Base-by-base conservation (phyloP, 2,888 invertebrate genomes). In the Cantharis rufa region DNA sequence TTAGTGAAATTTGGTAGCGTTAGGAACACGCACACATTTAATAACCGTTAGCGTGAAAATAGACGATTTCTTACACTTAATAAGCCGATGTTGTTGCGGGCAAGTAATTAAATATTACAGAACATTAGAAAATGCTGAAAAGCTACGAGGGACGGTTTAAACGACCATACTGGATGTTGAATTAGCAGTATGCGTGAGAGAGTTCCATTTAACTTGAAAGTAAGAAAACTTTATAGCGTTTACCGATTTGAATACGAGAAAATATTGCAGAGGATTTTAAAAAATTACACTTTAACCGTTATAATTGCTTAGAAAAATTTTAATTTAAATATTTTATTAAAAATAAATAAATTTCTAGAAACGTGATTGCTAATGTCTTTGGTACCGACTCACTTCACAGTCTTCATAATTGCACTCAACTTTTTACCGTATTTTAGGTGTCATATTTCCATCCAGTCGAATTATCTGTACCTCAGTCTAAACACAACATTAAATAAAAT, bases 1-100 rank as follows among this genome's bases (percentile, higher is more conserved):
- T 66, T 27, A 71, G 71, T 71, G 71, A 63, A 63, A 62, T 63
- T 15, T 32, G 64, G 72, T 72, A 72, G 72, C 72, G 48, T 63
- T 66, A 66, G 21, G 16, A 66, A 15, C 24, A 48, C 61, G 16
- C 64, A 66, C 24, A 66, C 13, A 66, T 66, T 66, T 66, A 66
- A 66, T 66, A 66, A 66, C 64, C 18, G 64, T 66, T 66, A 66
- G 64, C 48, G 48, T 48, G 48, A 48, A 48, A 48, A 48, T 48
- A 48, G 48, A n/a, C 48, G 48, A 48, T 48, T 48, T 48, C 48
- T 48, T 48, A 7, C 7, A 48, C n/a, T 48, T 48, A 48, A 48
- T 48, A 48, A 48, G 48, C n/a, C 48, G n/a, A 48, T 48, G 48
- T 48, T n/a, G 48, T 48, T 48, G 48, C 48, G 48, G 48, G 48